phyloP scores from a whole-genome alignment of 2,797 vertebrate species.

The Lepilemur septentrionalis region DNA sequence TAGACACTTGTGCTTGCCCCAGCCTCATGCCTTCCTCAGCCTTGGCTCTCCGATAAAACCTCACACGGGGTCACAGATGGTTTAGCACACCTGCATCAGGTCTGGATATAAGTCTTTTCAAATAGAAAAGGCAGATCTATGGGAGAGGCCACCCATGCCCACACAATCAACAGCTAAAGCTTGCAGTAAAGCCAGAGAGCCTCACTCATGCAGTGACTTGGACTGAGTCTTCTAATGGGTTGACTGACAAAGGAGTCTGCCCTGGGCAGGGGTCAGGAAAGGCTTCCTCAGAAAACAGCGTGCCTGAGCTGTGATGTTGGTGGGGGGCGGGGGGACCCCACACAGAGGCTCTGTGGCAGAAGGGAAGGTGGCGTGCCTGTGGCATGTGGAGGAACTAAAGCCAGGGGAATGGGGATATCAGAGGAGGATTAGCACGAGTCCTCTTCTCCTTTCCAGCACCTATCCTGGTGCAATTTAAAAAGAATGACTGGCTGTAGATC shows the following conservation, averaged over 20 bases:
- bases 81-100: not conserved
- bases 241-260: not conserved
- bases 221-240: not conserved
- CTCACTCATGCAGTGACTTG: not conserved
- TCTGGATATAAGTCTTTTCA: not conserved
- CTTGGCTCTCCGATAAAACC: not conserved
- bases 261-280: not conserved
- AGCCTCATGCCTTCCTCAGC: not conserved
- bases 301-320: no score
- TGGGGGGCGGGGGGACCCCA: not conserved
- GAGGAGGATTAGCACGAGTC: no score
- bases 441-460: not conserved
- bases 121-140: not conserved
- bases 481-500: no score
- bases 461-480: not conserved
- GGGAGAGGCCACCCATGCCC: not conserved
- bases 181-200: not conserved
- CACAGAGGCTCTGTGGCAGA: not conserved
- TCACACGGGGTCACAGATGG: not conserved
- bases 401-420: no score
- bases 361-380: not conserved
- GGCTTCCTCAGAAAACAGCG: not conserved
- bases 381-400: not conserved
- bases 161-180: accelerated
- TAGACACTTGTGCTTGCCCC: not conserved